phyloP scores from a whole-genome alignment of 2,888 invertebrate genomes.

The Microchrysa polita region DNA sequence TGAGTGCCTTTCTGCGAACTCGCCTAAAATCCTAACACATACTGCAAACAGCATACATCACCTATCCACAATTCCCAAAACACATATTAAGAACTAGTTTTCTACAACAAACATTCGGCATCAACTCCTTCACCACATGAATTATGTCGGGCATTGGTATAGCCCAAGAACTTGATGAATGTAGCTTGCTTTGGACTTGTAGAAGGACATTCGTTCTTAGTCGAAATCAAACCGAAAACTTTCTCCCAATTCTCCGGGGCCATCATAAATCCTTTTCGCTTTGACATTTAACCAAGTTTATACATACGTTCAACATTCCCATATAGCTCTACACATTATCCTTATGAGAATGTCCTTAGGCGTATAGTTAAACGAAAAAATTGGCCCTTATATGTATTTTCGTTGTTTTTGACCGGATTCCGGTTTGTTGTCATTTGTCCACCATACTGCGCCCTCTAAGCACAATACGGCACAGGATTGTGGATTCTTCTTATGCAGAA shows the following conservation, averaged over 20 bases:
- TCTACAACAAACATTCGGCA: background rate
- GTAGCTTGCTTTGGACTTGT: background rate
- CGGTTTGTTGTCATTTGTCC: background rate
- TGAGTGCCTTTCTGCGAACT: background rate
- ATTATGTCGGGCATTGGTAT: constrained; percentile 35
- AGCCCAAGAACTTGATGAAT: constrained; percentile 14
- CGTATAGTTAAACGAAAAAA: background rate
- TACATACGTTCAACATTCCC: constrained; percentile 27
- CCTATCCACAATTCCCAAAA: constrained; percentile 15
- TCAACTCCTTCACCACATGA: constrained; percentile 25
- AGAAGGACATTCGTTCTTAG: background rate
- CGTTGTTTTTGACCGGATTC: background rate
- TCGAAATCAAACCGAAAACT: constrained; percentile 20
- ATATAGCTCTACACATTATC: constrained; percentile 31
- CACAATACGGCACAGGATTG: too few relatives aligned
- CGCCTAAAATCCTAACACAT: constrained; percentile 32
- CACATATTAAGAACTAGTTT: constrained; percentile 9
- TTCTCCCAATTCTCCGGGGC: constrained; percentile 38
- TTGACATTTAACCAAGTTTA: constrained; percentile 37
- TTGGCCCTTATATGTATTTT: constrained; percentile 23
- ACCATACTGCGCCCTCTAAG: too few relatives aligned
- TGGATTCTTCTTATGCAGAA: too few relatives aligned
- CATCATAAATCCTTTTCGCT: constrained; percentile 42
- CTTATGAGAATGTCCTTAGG: background rate
- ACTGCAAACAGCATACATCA: constrained; percentile 13